Percentiles rank a stretch among this genome's conserved stretches.
These are phyloP conservation scores for Phaethon lepturus DNA, from an alignment of 2,113 vertebrate species.

Conservation along the genomic window DNA sequence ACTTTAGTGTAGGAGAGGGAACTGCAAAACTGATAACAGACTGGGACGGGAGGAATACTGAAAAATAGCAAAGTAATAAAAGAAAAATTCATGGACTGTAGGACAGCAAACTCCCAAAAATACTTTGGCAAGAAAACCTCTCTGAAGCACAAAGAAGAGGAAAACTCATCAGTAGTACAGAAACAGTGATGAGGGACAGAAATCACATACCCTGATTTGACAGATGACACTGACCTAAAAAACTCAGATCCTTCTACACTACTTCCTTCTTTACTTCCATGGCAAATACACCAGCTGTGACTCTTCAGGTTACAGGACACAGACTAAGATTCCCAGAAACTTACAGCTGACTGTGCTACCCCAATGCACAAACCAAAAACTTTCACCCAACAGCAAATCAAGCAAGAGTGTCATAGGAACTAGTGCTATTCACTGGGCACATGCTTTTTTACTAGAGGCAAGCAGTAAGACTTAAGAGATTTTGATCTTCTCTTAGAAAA, in stretches of 20 bases:
- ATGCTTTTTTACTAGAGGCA: background rate
- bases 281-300: background rate
- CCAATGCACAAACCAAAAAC: background rate
- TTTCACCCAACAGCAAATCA: background rate
- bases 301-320: background rate
- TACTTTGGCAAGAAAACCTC: background rate
- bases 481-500: background rate
- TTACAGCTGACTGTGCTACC: background rate
- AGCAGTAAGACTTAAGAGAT: background rate
- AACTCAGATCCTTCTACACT: background rate
- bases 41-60: background rate
- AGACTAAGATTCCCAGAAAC: background rate
- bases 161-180: background rate
- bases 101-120: background rate
- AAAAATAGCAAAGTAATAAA: background rate
- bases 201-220: background rate
- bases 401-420: background rate
- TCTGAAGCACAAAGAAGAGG: background rate
- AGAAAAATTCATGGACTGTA: background rate
- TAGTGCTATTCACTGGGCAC: background rate
- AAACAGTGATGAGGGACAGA: background rate
- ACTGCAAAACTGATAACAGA: background rate
- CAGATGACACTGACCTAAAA: background rate
- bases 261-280: background rate
- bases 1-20: background rate